phyloP scores from a whole-genome alignment of 1,140 invertebrate species.

The Liolophura sinensis region DNA sequence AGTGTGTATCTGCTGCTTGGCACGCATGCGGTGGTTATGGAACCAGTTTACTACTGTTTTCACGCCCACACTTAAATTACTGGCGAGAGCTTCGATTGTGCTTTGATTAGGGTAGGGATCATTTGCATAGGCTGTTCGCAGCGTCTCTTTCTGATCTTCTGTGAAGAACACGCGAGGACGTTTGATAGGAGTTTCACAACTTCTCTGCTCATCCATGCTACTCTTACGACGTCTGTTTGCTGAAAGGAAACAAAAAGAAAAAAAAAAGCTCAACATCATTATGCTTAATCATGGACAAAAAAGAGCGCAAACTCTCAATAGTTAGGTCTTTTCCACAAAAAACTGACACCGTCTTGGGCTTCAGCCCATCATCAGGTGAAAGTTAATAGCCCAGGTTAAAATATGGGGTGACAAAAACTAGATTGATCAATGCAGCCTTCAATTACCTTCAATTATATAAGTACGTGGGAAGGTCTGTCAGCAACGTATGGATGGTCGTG shows the following conservation, averaged over 20 bases:
- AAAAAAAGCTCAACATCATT: background rate
- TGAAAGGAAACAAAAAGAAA: conserved; percentile 27
- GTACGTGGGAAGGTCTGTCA: no score
- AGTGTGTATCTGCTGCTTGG: conserved; percentile 70
- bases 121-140: conserved; percentile 88
- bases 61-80: conserved; percentile 87
- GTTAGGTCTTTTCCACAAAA: no score
- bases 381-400: no score
- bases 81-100: conserved; percentile 92
- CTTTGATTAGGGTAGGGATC: conserved; percentile 96
- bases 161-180: conserved; percentile 85
- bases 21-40: conserved; percentile 97
- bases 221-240: conserved; percentile 42
- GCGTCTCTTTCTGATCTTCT: conserved; percentile 96
- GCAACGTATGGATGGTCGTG: no score
- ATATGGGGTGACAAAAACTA: no score
- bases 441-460: no score
- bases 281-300: background rate
- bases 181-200: conserved; percentile 47
- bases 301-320: no score
- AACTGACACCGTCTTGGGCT: no score
- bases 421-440: no score
- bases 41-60: conserved; percentile 97
- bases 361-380: no score
- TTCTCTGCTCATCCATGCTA: conserved; percentile 42